Base-by-base conservation (phyloP, 2,113 vertebrate genomes). In the Cichladusa arquata region DNA sequence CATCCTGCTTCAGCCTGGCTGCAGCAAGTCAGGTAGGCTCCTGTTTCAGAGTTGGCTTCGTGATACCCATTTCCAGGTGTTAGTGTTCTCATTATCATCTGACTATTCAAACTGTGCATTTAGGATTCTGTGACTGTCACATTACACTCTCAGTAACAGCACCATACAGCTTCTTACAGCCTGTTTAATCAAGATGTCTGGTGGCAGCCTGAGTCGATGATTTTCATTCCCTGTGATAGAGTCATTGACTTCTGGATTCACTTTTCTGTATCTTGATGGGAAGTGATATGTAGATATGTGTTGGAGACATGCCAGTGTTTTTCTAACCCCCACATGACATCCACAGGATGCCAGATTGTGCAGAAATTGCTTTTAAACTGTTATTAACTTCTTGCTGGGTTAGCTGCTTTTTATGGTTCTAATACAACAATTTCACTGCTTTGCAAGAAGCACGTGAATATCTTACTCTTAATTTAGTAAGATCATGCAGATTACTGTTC, bases 241-340 rank as follows among this genome's bases (percentile, higher is more conserved):
- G 40, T 74, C 38, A 2, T 7, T 73, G 84, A 70, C 92, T 96
- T 92, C 92, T 95, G 92, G 69, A 90, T 95, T 83, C 87, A 40
- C 87, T 97, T 96, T 79, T 33, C 93, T 76, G 26, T 38, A 3
- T 83, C 85, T 76, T 86, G 80, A 88, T 95, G 86, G 88, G 72
- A 88, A 64, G 60, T 34, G 79, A 94, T 85, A 60, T 1, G 36
- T 61, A 66, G 91, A 76, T 42, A 26, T 10, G 18, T 48, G 57
- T 7, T 96, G 96, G 91, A 93, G 47, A 61, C 23, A 1, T n/a
- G 82, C 90, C 93, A 86, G 57, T 76, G 90, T 95, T 96, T 93
- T 90, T 69, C 90, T 96, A 86, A 95, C 88, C 92, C 78, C 85
- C 1, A 6, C 83, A 20, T 93, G 94, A 95, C 87, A 91, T 92